Percentiles rank a stretch among this genome's conserved stretches.
Evolutionary conservation across 1,140 invertebrate genomes (phyloP).

Genomic region (Hycleus cichorii): DNA sequence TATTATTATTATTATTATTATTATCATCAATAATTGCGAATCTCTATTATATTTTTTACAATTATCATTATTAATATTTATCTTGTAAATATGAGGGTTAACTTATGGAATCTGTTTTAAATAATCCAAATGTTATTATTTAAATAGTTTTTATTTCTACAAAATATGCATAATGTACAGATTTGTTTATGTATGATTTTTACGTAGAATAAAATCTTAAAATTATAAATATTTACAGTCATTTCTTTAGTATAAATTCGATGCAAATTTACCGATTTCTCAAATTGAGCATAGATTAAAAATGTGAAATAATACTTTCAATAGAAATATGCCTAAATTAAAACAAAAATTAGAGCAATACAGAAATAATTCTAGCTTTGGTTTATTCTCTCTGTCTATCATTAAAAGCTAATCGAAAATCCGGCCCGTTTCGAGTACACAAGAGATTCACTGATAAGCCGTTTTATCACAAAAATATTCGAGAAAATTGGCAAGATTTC

Average conservation of each 20-base stretch:
- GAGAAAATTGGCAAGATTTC: background rate
- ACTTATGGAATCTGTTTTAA: background rate
- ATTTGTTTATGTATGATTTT: slow-evolving; percentile 14
- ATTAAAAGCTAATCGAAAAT: too few species aligned
- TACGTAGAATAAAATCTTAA: slow-evolving; percentile 15
- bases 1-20: background rate
- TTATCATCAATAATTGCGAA: background rate
- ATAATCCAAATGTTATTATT: slow-evolving; percentile 7
- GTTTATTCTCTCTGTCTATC: too few species aligned
- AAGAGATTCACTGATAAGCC: too few species aligned
- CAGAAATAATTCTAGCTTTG: too few species aligned
- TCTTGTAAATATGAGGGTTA: background rate
- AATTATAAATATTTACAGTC: slow-evolving; percentile 13
- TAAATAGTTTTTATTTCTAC: slow-evolving; percentile 17
- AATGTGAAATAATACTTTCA: background rate
- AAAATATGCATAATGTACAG: slow-evolving; percentile 16
- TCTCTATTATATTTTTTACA: background rate
- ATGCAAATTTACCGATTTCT: background rate
- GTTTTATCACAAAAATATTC: background rate
- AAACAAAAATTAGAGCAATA: background rate
- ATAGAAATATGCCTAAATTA: background rate
- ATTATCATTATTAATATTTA: background rate
- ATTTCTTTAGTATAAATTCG: slow-evolving; percentile 11
- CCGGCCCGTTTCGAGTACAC: too few species aligned
- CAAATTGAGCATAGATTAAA: background rate